Evolutionary conservation across 1,140 invertebrate genomes (phyloP).

Genomic region (Drosophila kepulauana): DNA sequence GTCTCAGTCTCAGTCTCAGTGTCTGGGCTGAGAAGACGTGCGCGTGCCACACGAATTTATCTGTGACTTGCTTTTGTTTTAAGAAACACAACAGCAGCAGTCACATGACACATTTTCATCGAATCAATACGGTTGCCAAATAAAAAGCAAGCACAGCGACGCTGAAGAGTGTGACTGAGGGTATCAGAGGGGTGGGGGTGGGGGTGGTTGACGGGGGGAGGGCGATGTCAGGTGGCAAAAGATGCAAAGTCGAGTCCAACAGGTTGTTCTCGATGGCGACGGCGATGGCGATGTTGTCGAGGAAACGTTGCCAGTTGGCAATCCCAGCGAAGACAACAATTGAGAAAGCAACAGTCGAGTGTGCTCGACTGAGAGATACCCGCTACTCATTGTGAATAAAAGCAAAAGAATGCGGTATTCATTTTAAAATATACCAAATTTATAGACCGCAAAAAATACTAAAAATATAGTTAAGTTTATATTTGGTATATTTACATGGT

Average conservation of each 20-base stretch:
- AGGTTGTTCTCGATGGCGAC: not conserved
- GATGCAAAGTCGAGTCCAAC: conserved; percentile 6
- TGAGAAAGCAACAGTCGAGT: too few relatives aligned
- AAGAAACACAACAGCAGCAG: conserved; percentile 19
- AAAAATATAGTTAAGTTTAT: too few relatives aligned
- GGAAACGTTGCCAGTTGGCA: not conserved
- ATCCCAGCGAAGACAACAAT: not conserved
- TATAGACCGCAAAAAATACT: too few relatives aligned
- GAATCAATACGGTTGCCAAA: conserved; percentile 40
- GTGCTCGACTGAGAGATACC: too few relatives aligned
- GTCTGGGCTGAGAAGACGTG: not conserved
- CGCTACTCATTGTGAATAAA: too few relatives aligned
- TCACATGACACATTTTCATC: conserved; percentile 41
- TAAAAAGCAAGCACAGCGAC: not conserved
- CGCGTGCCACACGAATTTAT: conserved; percentile 8
- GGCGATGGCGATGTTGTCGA: not conserved
- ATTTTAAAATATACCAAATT: too few relatives aligned
- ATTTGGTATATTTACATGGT: too few relatives aligned
- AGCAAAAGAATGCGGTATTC: too few relatives aligned
- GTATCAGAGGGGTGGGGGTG: not conserved
- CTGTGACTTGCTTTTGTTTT: conserved; percentile 35
- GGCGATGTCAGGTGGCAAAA: not conserved
- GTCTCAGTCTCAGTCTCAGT: not conserved
- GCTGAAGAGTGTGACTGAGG: not conserved
- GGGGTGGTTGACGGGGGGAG: not conserved